A percentile compares a stretch with the other conserved stretches of the same genome.
Evolutionary conservation across 2,113 vertebrate species (phyloP).

Genomic region (Speoplatyrhinus poulsoni): DNA sequence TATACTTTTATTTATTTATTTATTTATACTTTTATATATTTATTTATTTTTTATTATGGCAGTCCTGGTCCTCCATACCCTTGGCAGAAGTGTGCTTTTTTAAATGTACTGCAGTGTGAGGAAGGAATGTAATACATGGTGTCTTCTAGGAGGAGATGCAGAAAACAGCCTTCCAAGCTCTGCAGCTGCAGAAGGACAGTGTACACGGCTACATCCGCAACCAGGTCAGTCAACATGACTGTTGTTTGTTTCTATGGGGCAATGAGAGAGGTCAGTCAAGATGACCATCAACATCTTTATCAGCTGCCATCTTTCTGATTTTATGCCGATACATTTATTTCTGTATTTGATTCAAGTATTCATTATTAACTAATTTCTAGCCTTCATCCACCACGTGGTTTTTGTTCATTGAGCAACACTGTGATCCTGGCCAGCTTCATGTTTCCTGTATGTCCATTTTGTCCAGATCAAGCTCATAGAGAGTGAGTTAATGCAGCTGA

Average conservation of each 20-base stretch:
- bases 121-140: neutral
- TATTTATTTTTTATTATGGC: no score
- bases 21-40: no score
- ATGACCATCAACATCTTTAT: no score
- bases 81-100: no score
- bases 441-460: slow-evolving; percentile 81
- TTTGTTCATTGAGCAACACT: slow-evolving; percentile 22
- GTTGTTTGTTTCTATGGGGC: neutral
- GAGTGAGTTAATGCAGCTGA: slow-evolving; percentile 96
- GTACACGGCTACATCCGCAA: slow-evolving; percentile 88
- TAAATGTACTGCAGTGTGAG: neutral
- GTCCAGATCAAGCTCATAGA: slow-evolving; percentile 99
- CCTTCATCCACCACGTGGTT: slow-evolving; percentile 6
- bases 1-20: no score
- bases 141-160: slow-evolving; percentile 89
- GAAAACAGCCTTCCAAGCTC: slow-evolving; percentile 93
- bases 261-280: neutral
- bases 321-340: neutral
- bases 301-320: no score
- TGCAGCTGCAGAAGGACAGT: slow-evolving; percentile 91
- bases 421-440: slow-evolving; percentile 47
- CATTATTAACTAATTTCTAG: neutral
- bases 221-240: slow-evolving; percentile 78
- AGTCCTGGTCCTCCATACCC: no score
- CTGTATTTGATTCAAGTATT: slow-evolving; percentile 5